Conservation (phyloP, 2,888 invertebrate species). For the Lepidocyrtoides sp. region DNA sequence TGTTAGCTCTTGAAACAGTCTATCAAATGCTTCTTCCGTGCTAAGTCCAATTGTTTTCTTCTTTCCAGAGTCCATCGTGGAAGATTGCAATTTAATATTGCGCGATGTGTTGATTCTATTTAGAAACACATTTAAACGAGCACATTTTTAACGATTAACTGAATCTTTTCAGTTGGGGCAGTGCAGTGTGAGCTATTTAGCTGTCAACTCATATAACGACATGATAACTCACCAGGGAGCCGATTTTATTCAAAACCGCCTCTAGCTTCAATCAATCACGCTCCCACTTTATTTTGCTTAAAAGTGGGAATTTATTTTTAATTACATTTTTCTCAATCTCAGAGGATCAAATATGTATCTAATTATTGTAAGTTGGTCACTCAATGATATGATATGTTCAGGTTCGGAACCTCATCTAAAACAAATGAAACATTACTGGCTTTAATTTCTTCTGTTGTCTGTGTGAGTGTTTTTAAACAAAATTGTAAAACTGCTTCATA, state of each 20-base stretch:
- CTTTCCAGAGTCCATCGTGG: constrained; percentile 44
- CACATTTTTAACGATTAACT: not conserved
- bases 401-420: not conserved
- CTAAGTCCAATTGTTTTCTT: constrained; percentile 78
- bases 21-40: constrained; percentile 84
- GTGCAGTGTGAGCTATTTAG: too few relatives aligned
- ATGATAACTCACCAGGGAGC: not conserved
- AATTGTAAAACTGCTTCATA: not conserved
- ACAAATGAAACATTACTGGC: too few relatives aligned
- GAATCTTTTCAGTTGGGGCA: too few relatives aligned
- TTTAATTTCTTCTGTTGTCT: not conserved
- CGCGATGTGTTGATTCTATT: too few relatives aligned
- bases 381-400: constrained; percentile 8
- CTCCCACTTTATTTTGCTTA: constrained; percentile 10
- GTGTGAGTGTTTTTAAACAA: not conserved
- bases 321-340: constrained; percentile 25
- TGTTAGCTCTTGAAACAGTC: constrained; percentile 82
- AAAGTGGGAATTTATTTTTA: constrained; percentile 18
- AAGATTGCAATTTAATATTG: too few relatives aligned
- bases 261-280: not conserved
- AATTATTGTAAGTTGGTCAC: not conserved
- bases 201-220: not conserved
- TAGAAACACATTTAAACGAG: not conserved
- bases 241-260: not conserved
- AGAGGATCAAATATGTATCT: not conserved